phyloP scores from a whole-genome alignment of 1,140 invertebrate species.

The Drosophila simulans region DNA sequence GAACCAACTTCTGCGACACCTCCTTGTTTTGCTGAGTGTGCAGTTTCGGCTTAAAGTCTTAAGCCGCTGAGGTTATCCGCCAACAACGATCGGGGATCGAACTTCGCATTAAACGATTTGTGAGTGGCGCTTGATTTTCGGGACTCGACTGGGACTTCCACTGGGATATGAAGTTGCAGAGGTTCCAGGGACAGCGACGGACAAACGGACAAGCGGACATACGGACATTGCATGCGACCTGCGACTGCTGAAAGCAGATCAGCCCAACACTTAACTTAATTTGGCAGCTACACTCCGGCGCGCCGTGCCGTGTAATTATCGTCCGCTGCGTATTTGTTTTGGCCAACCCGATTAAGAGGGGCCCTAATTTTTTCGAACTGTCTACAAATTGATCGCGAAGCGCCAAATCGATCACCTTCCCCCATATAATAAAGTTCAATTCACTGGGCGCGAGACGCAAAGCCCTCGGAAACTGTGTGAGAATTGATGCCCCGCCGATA shows the following conservation, averaged over 20 bases:
- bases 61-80: constrained; percentile 65
- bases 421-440: constrained; percentile 70
- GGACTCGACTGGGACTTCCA: constrained; percentile 13
- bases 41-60: constrained; percentile 36
- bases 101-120: constrained; percentile 78
- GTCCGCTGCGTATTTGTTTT: constrained; percentile 64
- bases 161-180: constrained; percentile 11
- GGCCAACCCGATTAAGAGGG: constrained; percentile 9
- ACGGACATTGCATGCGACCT: constrained; percentile 43
- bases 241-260: constrained; percentile 72
- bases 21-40: constrained; percentile 5
- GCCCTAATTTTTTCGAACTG: constrained; percentile 76
- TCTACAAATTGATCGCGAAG: constrained; percentile 84
- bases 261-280: constrained; percentile 83
- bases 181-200: constrained; percentile 8
- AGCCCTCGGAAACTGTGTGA: constrained; percentile 48
- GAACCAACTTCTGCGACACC: too few species aligned
- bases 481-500: constrained; percentile 66
- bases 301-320: constrained; percentile 70
- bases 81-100: constrained; percentile 71
- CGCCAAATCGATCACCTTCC: constrained; percentile 84
- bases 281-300: constrained; percentile 77
- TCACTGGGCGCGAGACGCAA: constrained; percentile 49
- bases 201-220: too few species aligned
- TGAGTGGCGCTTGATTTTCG: constrained; percentile 51